These are phyloP conservation scores for Cosmopolites sordidus DNA, from an alignment of 2,888 invertebrate genomes.

Conservation along the genomic window DNA sequence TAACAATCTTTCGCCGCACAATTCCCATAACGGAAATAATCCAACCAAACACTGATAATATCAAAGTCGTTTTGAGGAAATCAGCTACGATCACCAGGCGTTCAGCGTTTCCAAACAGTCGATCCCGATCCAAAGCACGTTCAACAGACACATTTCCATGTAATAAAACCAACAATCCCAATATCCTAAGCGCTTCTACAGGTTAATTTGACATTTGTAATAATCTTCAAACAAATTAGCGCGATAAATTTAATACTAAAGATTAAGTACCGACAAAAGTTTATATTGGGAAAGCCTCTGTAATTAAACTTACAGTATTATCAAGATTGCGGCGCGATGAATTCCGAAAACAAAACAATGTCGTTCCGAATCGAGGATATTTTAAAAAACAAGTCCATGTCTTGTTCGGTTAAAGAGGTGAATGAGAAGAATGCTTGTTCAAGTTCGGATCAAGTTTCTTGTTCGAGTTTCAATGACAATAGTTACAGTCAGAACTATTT, in stretches of 20 bases:
- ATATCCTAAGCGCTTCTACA: slow-evolving; percentile 21
- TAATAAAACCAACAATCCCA: slow-evolving; percentile 20
- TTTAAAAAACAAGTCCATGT: slow-evolving; percentile 11
- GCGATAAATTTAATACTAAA: slow-evolving; percentile 24
- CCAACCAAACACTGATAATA: slow-evolving; percentile 7
- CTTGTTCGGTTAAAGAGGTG: background rate
- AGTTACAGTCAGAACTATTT: background rate
- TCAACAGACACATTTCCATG: too few relatives aligned
- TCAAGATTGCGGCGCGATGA: slow-evolving; percentile 1
- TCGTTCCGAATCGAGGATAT: slow-evolving; percentile 24
- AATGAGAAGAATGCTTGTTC: slow-evolving; percentile 2
- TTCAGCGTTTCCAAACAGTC: too few relatives aligned
- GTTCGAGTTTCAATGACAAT: background rate
- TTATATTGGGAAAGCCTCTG: slow-evolving; percentile 15
- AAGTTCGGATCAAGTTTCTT: background rate
- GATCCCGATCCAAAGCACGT: too few relatives aligned
- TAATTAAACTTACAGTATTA: slow-evolving; percentile 6
- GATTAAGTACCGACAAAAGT: slow-evolving; percentile 13
- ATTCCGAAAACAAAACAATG: slow-evolving; percentile 3
- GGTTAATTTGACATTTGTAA: slow-evolving; percentile 25
- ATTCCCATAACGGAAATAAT: slow-evolving; percentile 12
- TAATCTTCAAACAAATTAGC: slow-evolving; percentile 25
- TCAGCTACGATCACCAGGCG: too few relatives aligned
- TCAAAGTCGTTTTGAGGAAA: too few relatives aligned
- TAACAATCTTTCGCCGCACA: too few relatives aligned